A percentile compares a stretch with the other conserved stretches of the same genome.
Conservation (phyloP, 2,797 vertebrate species). For the Danio choprae region DNA sequence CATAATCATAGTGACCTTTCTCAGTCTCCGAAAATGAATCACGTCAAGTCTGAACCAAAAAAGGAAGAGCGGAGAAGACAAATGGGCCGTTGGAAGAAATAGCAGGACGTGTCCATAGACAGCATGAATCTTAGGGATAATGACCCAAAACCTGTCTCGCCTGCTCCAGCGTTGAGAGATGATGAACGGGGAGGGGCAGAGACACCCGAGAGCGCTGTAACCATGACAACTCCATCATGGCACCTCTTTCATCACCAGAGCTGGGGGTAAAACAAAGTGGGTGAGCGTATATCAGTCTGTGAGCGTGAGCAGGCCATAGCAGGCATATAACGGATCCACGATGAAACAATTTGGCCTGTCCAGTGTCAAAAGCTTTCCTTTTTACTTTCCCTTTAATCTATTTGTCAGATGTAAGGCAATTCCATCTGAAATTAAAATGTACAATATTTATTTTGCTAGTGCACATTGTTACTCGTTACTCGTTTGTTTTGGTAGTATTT, state of each 20-base stretch:
- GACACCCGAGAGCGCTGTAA: slow-evolving; percentile 53
- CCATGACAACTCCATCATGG: slow-evolving; percentile 61
- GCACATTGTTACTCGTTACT: too few relatives aligned
- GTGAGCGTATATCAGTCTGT: slow-evolving; percentile 22
- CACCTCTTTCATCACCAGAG: slow-evolving; percentile 45
- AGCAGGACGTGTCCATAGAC: slow-evolving; percentile 23
- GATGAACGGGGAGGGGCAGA: slow-evolving; percentile 12
- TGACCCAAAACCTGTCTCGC: slow-evolving; percentile 37
- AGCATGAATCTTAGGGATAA: slow-evolving; percentile 38
- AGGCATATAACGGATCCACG: neutral
- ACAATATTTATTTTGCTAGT: too few relatives aligned
- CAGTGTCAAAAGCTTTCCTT: neutral
- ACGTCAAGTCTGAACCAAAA: neutral
- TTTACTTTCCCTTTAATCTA: neutral
- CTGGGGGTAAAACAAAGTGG: slow-evolving; percentile 31
- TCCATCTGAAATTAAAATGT: too few relatives aligned
- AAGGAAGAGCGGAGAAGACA: slow-evolving; percentile 11
- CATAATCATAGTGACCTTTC: neutral
- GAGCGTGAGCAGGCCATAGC: neutral
- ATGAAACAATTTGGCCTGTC: neutral
- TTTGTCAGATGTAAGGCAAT: neutral
- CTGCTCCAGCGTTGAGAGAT: slow-evolving; percentile 40
- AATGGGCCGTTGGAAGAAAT: slow-evolving; percentile 28
- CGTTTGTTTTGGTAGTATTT: too few relatives aligned
- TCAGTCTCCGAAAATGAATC: slow-evolving; percentile 7